Evolutionary conservation across 2,888 invertebrate genomes (phyloP).

Genomic region (Andrena hattorfiana): DNA sequence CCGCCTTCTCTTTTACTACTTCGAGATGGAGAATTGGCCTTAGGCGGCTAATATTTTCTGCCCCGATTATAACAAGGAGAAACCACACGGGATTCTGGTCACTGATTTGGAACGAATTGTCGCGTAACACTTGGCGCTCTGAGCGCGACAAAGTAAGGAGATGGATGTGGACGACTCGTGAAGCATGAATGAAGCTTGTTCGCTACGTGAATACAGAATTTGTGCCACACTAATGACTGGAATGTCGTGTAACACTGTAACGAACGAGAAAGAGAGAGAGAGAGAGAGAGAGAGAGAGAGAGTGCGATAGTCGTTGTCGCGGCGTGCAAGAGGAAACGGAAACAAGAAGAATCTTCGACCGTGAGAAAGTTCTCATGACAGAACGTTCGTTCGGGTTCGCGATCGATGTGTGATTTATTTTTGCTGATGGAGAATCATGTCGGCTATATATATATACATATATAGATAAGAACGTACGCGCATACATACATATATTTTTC

Average conservation of each 20-base stretch:
- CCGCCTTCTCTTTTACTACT: too few species aligned
- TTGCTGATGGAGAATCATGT: background rate
- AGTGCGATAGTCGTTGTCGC: background rate
- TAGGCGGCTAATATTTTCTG: background rate
- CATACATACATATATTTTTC: conserved; percentile 17
- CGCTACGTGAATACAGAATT: background rate
- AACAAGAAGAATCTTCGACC: background rate
- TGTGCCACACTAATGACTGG: background rate
- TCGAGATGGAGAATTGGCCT: background rate
- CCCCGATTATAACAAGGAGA: background rate
- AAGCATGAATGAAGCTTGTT: background rate
- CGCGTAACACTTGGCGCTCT: background rate
- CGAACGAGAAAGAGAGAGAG: background rate
- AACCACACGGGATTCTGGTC: background rate
- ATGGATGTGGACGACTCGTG: background rate
- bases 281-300: background rate
- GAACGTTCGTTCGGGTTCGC: conserved; percentile 50
- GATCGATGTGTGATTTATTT: conserved; percentile 40
- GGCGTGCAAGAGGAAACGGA: background rate
- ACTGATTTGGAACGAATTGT: background rate
- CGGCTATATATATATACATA: conserved; percentile 11
- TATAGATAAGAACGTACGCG: background rate
- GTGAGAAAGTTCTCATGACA: conserved; percentile 53
- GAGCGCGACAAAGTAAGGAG: background rate
- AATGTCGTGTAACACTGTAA: background rate